Conservation (phyloP, 2,797 vertebrate genomes). For the Gouania willdenowi region DNA sequence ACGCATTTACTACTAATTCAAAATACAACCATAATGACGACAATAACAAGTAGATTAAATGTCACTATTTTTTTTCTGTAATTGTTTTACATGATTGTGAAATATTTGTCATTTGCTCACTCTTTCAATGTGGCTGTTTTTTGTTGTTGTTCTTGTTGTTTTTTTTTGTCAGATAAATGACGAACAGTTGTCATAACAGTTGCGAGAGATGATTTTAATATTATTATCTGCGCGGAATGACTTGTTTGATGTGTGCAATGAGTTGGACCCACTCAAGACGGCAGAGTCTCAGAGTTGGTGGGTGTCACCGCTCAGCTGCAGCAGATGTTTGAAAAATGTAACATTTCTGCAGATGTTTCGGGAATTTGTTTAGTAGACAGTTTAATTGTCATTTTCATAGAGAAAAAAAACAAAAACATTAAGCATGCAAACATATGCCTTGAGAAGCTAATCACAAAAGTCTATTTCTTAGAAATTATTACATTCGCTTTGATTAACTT, state of each 20-base stretch:
- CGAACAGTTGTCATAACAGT: slow-evolving; percentile 53
- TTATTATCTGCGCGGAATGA: slow-evolving; percentile 34
- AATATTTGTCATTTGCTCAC: background rate
- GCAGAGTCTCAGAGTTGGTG: slow-evolving; percentile 31
- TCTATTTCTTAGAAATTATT: no score
- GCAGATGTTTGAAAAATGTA: slow-evolving; percentile 56
- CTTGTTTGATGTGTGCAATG: slow-evolving; percentile 62
- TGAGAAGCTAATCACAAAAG: no score
- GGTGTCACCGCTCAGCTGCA: slow-evolving; percentile 31
- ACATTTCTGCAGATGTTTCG: slow-evolving; percentile 53
- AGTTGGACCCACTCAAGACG: slow-evolving; percentile 51
- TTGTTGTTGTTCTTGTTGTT: no score
- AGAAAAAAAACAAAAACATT: slow-evolving; percentile 12
- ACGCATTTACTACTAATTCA: no score
- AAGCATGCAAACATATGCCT: no score
- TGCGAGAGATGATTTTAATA: slow-evolving; percentile 38
- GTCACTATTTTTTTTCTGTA: background rate
- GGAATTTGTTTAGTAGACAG: slow-evolving; percentile 30
- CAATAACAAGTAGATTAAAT: no score
- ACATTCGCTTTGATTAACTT: no score
- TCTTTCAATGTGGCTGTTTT: no score
- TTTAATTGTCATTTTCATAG: slow-evolving; percentile 17
- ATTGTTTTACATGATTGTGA: background rate
- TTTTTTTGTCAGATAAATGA: background rate
- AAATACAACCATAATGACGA: no score